Base-by-base conservation (phyloP, 2,888 invertebrate genomes). In the Amblyteles armatorius region DNA sequence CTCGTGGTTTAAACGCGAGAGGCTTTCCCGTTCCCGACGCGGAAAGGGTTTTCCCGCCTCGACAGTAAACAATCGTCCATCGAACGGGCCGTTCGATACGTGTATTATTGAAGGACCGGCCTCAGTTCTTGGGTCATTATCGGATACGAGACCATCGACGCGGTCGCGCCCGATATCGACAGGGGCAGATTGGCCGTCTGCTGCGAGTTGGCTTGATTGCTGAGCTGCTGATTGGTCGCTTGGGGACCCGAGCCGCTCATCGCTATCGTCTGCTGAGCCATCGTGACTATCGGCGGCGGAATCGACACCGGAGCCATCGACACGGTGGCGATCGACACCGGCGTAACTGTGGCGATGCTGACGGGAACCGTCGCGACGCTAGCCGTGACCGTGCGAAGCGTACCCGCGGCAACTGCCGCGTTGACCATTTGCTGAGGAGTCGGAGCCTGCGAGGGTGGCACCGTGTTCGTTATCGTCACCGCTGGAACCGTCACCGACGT, bases 101-200 rank as follows among this genome's bases (percentile, higher is more conserved):
- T 80, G 67, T 85, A 87, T 87, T 86, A 89, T 87, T 92, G 91
- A 63, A 92, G 85, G 50, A 93, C 93, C 22, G 93, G 93, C 92
- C 93, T 92, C 68, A 93, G 91, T 76, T 93, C 93, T 86, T 96
- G 96, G 19, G 96, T 96, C 95, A 96, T 96, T 68, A 96, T 96
- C 1, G 96, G 96, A 90, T 96, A 96, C 0, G 96, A 96, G 69
- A 96, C 95, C 90, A 96, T 94, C 2, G 96, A 95, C 79, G 95
- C 95, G 0, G 95, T 95, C 5, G 95, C 94, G 88, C 95, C 95
- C 3, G 95, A 95, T 94, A 96, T 95, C 3, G 95, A 95, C 19
- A 95, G 93, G 36, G 95, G 94, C 88, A 93, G 87, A 84, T 88
- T 92, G n/a, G 91, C 89, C 5, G 92, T 86, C 88, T 95, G 95